phyloP scores from a whole-genome alignment of 2,113 vertebrate species.

The Xenopus laevis region DNA sequence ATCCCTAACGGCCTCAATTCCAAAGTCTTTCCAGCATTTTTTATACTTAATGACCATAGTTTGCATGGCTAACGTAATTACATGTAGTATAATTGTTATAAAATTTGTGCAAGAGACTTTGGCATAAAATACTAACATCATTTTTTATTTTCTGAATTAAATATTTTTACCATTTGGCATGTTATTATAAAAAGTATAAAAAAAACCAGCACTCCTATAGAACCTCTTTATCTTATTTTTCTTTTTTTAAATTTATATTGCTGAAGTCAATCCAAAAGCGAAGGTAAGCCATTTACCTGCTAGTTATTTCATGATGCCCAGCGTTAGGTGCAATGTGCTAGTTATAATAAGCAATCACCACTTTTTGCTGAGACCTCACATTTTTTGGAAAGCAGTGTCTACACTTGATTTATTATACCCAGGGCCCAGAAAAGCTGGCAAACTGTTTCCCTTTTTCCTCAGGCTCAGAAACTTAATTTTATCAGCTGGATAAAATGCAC shows the following conservation, averaged over 20 bases:
- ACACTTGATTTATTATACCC: conserved; percentile 41
- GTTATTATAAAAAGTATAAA: neutral
- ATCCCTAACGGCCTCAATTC: neutral
- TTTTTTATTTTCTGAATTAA: neutral
- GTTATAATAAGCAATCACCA: conserved; percentile 27
- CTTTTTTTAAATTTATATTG: neutral
- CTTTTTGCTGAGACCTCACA: conserved; percentile 39
- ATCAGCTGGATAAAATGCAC: conserved; percentile 40
- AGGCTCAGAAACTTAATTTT: conserved; percentile 39
- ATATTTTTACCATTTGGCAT: neutral
- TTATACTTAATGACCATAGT: neutral
- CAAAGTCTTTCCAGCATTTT: neutral
- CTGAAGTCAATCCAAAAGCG: neutral
- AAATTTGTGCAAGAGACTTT: neutral
- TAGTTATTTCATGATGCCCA: conserved; percentile 19
- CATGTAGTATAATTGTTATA: neutral
- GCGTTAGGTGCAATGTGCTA: conserved; percentile 13
- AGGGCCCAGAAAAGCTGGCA: conserved; percentile 29
- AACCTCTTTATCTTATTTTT: neutral
- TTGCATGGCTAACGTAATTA: neutral
- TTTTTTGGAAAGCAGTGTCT: conserved; percentile 38
- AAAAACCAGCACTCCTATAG: neutral
- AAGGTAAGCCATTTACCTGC: conserved; percentile 14
- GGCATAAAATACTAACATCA: neutral
- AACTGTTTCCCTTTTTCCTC: conserved; percentile 42